Percentiles rank a stretch among this genome's conserved stretches.
Evolutionary conservation across 1,140 invertebrate genomes (phyloP).

Genomic region (Tetramorium simillimum): DNA sequence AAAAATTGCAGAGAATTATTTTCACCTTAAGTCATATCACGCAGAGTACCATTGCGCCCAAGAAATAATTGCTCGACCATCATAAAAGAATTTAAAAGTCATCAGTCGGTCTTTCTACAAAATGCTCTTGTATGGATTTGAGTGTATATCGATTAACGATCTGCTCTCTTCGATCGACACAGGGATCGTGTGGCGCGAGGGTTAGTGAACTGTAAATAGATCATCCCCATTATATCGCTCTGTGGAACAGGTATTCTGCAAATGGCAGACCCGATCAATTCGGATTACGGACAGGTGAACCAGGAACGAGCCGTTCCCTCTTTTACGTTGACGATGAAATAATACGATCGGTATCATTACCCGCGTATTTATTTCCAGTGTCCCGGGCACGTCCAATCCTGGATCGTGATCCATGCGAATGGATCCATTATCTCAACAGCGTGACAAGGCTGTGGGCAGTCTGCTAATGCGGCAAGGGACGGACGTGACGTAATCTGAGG

Average conservation of each 20-base stretch:
- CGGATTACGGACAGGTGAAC: slow-evolving; percentile 55
- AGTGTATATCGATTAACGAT: neutral
- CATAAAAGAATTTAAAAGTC: neutral
- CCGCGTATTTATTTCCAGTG: slow-evolving; percentile 83
- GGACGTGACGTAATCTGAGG: slow-evolving; percentile 85
- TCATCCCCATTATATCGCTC: neutral
- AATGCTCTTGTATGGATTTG: neutral
- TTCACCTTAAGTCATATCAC: neutral
- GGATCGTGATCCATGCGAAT: slow-evolving; percentile 83
- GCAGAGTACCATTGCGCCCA: neutral
- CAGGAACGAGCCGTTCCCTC: slow-evolving; percentile 65
- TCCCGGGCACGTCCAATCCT: slow-evolving; percentile 81
- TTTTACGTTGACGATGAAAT: slow-evolving; percentile 70
- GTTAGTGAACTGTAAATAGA: neutral
- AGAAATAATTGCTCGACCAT: neutral
- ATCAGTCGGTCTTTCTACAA: neutral
- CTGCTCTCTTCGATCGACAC: neutral
- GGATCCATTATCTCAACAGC: slow-evolving; percentile 84
- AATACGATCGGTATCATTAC: slow-evolving; percentile 78
- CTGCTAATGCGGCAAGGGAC: slow-evolving; percentile 83
- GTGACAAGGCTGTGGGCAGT: slow-evolving; percentile 84
- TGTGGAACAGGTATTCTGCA: neutral
- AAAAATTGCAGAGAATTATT: slow-evolving; percentile 1
- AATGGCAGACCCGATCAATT: slow-evolving; percentile 28
- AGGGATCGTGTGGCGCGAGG: neutral